Evolutionary conservation across 2,797 vertebrate species (phyloP), one percentile per base, ranked within the genome.

Genomic region (Yasuhikotakia modesta): DNA sequence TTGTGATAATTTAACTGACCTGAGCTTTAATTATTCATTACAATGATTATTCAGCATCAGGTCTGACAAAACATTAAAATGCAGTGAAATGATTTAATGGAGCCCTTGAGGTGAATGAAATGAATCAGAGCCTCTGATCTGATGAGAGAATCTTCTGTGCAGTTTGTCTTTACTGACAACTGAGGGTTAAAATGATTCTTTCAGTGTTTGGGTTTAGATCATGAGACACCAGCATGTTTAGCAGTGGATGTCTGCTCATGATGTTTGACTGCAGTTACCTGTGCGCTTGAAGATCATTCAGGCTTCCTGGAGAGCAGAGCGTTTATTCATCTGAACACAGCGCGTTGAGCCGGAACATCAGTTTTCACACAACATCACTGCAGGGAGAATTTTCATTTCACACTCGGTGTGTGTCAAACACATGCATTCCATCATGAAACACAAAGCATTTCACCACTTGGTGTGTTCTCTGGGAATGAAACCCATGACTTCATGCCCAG

Each of bases 201-300:
- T 69, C 24, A 50, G 55, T 22, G 53, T 61, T 50, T 35, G 65
- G 65, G 65, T 27, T 35, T 70, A 52, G 52, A 61, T 55, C 3
- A 19, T 45, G 53, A 39, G 35, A 48, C 2, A 27, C 27, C 27
- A 27, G 27, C 27, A 27, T 27, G 27, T 27, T 27, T 27, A 27
- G 27, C 3, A 14, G 16, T 52, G 27, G 4, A 21, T 13, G 2
- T 52, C 22, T 75, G 43, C 14, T 19, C 21, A 48, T 69, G 66
- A 77, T 50, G 24, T 48, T 48, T 14, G 3, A 14, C 2, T 48
- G 45, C 35, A 39, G 35, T 5, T 39, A 39, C 35, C 35, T 39
- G 35, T 39, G 35, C 35, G 8, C 35, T 39, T 39, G 5, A 39
- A 39, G 35, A 39, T 39, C 35, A 39, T 39, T 8, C 35, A 7